Evolutionary conservation across 2,113 vertebrate species (phyloP), one percentile per base, ranked within the genome.

Genomic region (Toxotes chatareus): DNA sequence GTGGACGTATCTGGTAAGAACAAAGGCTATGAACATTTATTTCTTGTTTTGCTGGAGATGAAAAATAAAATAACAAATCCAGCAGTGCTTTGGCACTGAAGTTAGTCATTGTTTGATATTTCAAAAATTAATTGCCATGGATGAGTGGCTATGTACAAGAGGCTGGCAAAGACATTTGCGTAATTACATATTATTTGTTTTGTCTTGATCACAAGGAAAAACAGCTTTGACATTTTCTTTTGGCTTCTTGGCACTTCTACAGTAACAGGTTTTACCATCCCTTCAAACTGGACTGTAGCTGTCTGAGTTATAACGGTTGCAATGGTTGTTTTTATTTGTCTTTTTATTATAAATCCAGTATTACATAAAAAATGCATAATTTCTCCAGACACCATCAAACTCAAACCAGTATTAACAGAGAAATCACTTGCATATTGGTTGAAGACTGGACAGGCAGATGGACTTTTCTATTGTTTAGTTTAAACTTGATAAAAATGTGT

Each of bases 1-100:
- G 98, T 99, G 97, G 96, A 99, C 98, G 0, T 98, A 99, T 3
- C 79, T 99, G 90, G 87, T 96, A 70, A 93, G 90, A n/a, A 76
- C 4, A 0, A 47, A 70, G 23, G 11, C 2, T 3, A 0, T 38
- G 2, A 27, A 27, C 1, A 6, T 36, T 23, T 32, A 4, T 51
- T 14, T 56, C 23, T 57, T 27, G 3, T 7, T 21, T 42, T 21
- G 6, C 42, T 70, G 11, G 9, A 65, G 11, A 67, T 23, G 46
- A 2, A 38, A 76, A 31, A 8, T 13, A 27, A 1, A 46, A 17
- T 17, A 63, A 27, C 14, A 73, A 11, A 56, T 4, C 27, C 16
- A 53, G 61, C 21, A 34, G 42, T 23, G 27, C 14, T 12, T 61
- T 1, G 1, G 10, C 7, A 79, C 3, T 55, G 19, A 44, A 42